phyloP scores from a whole-genome alignment of 2,888 invertebrate genomes.

The Ennomos fuscantarius region DNA sequence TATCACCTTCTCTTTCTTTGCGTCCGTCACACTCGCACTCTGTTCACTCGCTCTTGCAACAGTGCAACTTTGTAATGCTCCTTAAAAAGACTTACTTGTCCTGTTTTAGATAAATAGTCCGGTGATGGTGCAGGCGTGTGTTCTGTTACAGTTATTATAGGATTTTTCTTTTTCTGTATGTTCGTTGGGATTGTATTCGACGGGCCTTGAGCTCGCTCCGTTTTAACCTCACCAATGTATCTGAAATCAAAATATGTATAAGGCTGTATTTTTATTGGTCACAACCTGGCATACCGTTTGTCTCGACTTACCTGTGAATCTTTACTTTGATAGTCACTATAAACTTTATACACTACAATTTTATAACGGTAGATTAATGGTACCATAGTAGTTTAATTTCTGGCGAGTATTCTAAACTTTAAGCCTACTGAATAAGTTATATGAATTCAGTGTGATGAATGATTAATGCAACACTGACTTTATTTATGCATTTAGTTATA shows the following conservation, averaged over 20 bases:
- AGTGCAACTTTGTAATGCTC: too few species aligned
- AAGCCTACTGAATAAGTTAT: too few species aligned
- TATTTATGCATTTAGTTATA: too few species aligned
- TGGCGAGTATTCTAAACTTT: too few species aligned
- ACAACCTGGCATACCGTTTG: background rate
- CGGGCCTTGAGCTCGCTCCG: constrained; percentile 85
- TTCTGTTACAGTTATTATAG: constrained; percentile 98
- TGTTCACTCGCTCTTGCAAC: too few species aligned
- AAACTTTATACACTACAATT: background rate
- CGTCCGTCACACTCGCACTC: too few species aligned
- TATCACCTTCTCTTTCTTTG: too few species aligned
- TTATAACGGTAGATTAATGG: background rate
- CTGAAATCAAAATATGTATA: constrained; percentile 72
- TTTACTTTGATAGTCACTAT: background rate
- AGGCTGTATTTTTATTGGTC: background rate
- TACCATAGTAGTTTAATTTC: background rate
- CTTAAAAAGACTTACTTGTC: constrained; percentile 84
- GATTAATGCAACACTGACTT: too few species aligned
- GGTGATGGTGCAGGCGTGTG: constrained; percentile 97
- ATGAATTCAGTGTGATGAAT: too few species aligned
- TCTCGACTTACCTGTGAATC: constrained; percentile 9
- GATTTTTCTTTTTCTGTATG: constrained; percentile 91
- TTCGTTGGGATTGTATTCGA: constrained; percentile 77
- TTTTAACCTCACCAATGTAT: constrained; percentile 89
- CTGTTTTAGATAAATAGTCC: constrained; percentile 89